Conservation (phyloP, 2,113 vertebrate species). For the Columba livia region DNA sequence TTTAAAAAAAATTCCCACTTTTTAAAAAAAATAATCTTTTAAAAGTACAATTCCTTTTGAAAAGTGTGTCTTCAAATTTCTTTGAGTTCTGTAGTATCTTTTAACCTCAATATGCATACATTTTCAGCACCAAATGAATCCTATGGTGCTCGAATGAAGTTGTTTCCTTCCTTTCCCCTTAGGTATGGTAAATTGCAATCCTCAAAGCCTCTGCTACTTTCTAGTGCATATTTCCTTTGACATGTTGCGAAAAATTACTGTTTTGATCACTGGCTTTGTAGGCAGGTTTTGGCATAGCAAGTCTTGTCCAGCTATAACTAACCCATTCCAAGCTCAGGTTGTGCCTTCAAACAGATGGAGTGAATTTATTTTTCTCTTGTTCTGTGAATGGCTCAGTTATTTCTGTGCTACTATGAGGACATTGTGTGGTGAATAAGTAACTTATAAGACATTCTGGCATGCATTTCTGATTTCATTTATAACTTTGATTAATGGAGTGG, state of each 20-base stretch:
- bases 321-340: neutral
- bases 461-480: slow-evolving; percentile 20
- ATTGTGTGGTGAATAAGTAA: slow-evolving; percentile 1
- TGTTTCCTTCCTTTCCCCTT: neutral
- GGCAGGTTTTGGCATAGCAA: neutral
- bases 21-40: neutral
- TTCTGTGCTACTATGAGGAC: neutral
- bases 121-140: neutral
- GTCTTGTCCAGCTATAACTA: slow-evolving; percentile 5
- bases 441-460: neutral
- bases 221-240: neutral
- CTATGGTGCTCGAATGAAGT: neutral
- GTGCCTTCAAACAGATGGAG: neutral
- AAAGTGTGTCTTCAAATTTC: neutral
- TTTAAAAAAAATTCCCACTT: too few relatives aligned
- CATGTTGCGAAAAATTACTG: neutral
- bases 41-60: neutral
- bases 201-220: neutral
- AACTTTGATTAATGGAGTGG: neutral
- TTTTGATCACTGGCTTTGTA: neutral
- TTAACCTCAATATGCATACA: neutral
- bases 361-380: slow-evolving; percentile 19
- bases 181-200: neutral
- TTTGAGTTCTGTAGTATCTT: neutral
- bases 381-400: neutral